Base-by-base conservation (phyloP, 2,797 vertebrate genomes). In the Alouatta caraya region DNA sequence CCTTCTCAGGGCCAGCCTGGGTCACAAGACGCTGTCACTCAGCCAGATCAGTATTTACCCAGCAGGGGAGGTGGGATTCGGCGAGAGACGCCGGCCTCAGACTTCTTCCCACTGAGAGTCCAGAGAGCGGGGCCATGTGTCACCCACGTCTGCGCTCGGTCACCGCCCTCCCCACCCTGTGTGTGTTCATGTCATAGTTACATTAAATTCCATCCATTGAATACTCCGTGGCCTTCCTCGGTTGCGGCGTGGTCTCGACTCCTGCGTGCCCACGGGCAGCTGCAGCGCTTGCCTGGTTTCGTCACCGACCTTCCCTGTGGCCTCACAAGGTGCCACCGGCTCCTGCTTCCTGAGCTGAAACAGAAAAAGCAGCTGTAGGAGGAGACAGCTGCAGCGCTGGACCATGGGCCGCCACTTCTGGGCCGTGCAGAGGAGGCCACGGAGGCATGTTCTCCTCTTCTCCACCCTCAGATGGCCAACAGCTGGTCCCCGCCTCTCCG, bases 21-120 rank as follows among this genome's bases (percentile, higher is more conserved):
- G 79, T 73, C 64, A 12, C 15, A 1, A 13, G 1, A 39, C 4
- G 22, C 48, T 26, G 76, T 50, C 94, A 26, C 57, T 48, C 67
- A 4, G 81, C 96, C 89, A 80, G n/a, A 75, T 59, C 94, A 96
- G 97, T 96, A 70, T 97, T 97, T 79, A 76, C 52, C 79, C 72
- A 10, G 70, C 10, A 5, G 13, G 42, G 72, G 50, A 33, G 37
- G 33, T 19, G 55, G 81, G 17, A 70, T 14, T 83, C 1, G 5
- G 21, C 0, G 1, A 11, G 26, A 55, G 21, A 22, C 6, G 0
- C 64, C 15, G 17, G 78, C 88, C 50, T 90, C 59, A 4, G 57
- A 42, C n/a, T 42, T 28, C 46, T 19, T 61, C 33, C 42, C 12
- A 6, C 57, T 17, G 1, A 22, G 12, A 59, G 88, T 37, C 33